A percentile compares a stretch with the other conserved stretches of the same genome.
These are phyloP conservation scores for Fabriciana adippe DNA, from an alignment of 2,888 invertebrate genomes.

Conservation along the genomic window DNA sequence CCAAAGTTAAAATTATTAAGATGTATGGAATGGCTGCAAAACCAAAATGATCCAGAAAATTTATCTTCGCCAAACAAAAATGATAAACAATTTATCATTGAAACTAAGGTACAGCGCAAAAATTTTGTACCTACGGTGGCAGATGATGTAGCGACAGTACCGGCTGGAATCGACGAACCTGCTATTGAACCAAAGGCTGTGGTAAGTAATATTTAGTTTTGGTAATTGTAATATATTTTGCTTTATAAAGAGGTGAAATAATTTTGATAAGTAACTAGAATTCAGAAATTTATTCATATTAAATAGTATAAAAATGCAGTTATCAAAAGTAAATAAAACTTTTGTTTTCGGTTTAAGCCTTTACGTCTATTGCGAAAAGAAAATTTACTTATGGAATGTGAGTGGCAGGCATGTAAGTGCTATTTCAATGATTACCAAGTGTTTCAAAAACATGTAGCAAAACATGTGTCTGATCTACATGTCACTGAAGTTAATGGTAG, in stretches of 20 bases:
- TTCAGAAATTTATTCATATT: too few relatives aligned
- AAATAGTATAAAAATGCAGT: too few relatives aligned
- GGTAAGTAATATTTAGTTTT: slow-evolving; percentile 48
- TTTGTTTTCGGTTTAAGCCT: slow-evolving; percentile 52
- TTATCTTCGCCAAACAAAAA: slow-evolving; percentile 63
- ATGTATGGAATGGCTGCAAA: slow-evolving; percentile 70
- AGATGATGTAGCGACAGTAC: slow-evolving; percentile 70
- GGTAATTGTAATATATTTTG: too few relatives aligned
- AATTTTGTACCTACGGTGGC: slow-evolving; percentile 62
- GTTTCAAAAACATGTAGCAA: slow-evolving; percentile 82
- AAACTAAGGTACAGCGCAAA: slow-evolving; percentile 66
- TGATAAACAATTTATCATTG: slow-evolving; percentile 71
- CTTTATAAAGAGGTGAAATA: too few relatives aligned
- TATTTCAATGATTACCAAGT: slow-evolving; percentile 63
- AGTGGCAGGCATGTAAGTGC: slow-evolving; percentile 81
- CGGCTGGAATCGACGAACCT: slow-evolving; percentile 62
- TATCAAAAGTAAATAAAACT: slow-evolving; percentile 1
- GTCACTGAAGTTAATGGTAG: slow-evolving; percentile 53
- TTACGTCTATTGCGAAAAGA: slow-evolving; percentile 54
- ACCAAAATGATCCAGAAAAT: slow-evolving; percentile 66
- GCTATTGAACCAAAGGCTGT: slow-evolving; percentile 57
- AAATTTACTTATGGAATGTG: slow-evolving; percentile 72
- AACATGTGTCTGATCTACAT: slow-evolving; percentile 75
- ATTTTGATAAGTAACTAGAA: too few relatives aligned
- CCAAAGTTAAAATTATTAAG: slow-evolving; percentile 52